Evolutionary conservation across 2,797 vertebrate species (phyloP).

Genomic region (Momotus momota): DNA sequence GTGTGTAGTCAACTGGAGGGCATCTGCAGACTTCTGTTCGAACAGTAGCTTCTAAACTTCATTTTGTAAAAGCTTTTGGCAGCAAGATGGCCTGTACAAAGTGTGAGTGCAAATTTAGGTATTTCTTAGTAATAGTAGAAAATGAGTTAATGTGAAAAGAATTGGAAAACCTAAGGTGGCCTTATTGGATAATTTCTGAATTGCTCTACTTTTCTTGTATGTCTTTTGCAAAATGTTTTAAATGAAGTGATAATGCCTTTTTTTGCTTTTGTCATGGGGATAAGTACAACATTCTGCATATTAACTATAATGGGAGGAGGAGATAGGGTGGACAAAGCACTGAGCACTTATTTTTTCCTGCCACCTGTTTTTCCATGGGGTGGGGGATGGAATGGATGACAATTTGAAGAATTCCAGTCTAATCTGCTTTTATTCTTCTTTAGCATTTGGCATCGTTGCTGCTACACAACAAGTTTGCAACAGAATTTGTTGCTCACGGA

Average conservation of each 20-base stretch:
- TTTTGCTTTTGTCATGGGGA: neutral
- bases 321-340: neutral
- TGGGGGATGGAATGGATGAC: neutral
- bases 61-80: neutral
- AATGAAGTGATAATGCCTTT: neutral
- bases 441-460: conserved; percentile 96
- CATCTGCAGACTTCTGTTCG: neutral
- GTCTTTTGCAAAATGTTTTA: neutral
- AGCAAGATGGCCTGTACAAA: neutral
- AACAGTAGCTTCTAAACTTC: neutral
- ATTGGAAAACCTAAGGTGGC: neutral
- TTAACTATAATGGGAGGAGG: neutral
- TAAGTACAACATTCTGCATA: neutral
- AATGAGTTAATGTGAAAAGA: neutral
- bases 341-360: neutral
- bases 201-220: neutral
- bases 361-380: fast-evolving
- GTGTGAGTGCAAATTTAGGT: neutral
- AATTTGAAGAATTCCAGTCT: conserved; percentile 2
- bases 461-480: conserved; percentile 99
- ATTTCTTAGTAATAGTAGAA: neutral
- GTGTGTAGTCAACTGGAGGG: neutral
- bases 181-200: neutral
- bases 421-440: conserved; percentile 26
- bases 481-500: conserved; percentile 97